phyloP scores from a whole-genome alignment of 1,140 invertebrate genomes.

The Riptortus pedestris region DNA sequence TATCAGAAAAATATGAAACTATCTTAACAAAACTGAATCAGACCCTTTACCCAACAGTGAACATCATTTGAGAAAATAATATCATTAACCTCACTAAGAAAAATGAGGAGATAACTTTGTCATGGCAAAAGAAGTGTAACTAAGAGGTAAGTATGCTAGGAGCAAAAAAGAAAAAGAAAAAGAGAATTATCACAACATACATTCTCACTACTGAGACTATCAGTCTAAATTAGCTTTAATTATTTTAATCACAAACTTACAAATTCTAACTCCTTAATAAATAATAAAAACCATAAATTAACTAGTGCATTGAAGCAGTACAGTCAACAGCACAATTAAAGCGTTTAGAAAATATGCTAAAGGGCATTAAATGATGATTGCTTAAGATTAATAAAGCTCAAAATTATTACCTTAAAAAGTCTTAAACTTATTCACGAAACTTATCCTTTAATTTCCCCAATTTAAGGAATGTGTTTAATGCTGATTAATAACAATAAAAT shows the following conservation, averaged over 20 bases:
- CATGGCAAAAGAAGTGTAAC: no score
- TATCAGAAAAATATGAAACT: no score
- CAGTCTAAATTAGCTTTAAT: neutral
- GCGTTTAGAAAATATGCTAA: neutral
- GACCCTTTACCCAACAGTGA: no score
- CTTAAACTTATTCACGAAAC: conserved; percentile 1
- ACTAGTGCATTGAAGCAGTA: neutral
- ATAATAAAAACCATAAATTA: neutral
- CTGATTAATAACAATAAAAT: no score
- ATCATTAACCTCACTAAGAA: no score
- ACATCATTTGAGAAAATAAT: no score
- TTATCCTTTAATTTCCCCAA: neutral
- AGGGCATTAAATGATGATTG: neutral
- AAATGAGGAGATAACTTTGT: no score
- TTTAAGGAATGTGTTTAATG: neutral
- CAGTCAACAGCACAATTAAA: neutral
- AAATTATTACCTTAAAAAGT: conserved; percentile 12
- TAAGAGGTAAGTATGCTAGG: no score
- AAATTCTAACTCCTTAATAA: neutral
- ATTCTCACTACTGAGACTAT: no score
- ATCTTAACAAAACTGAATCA: no score
- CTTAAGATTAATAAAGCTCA: neutral
- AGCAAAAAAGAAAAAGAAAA: no score
- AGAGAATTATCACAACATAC: no score
- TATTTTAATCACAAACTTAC: neutral